A percentile compares a stretch with the other conserved stretches of the same genome.
phyloP scores from a whole-genome alignment of 2,113 vertebrate species.

The Microtus montanus region DNA sequence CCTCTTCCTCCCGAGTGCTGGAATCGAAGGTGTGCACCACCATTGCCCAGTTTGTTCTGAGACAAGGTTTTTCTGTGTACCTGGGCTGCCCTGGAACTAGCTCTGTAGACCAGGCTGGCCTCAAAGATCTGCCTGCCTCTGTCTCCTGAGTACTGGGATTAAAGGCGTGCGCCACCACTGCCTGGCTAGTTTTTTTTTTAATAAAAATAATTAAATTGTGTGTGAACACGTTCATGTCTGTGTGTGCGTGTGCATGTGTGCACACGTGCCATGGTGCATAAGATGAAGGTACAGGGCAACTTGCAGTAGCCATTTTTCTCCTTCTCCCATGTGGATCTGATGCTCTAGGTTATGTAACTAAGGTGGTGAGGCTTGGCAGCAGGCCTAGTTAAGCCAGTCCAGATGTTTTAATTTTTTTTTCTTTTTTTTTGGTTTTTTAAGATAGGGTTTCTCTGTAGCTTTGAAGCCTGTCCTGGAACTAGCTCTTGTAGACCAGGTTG shows the following conservation, averaged over 20 bases:
- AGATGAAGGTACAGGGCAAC: neutral
- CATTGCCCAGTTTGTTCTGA: neutral
- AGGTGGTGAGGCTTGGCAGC: neutral
- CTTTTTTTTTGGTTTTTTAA: no score
- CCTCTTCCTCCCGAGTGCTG: neutral
- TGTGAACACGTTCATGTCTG: neutral
- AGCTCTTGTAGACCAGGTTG: no score
- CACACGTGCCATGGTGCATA: neutral
- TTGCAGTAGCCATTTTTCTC: neutral
- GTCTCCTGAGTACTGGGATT: neutral
- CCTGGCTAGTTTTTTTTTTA: neutral
- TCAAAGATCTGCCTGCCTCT: neutral
- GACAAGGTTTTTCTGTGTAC: neutral
- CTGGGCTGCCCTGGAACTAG: neutral
- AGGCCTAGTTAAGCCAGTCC: neutral
- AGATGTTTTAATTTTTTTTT: neutral
- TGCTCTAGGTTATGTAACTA: no score
- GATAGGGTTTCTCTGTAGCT: no score
- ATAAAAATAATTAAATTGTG: neutral
- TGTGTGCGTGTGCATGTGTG: neutral
- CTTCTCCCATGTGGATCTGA: neutral
- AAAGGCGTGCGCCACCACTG: neutral
- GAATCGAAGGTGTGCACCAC: neutral
- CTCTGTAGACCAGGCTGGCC: neutral
- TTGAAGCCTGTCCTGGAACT: no score